phyloP scores from a whole-genome alignment of 2,888 invertebrate genomes.

The Eupithecia centaureata region DNA sequence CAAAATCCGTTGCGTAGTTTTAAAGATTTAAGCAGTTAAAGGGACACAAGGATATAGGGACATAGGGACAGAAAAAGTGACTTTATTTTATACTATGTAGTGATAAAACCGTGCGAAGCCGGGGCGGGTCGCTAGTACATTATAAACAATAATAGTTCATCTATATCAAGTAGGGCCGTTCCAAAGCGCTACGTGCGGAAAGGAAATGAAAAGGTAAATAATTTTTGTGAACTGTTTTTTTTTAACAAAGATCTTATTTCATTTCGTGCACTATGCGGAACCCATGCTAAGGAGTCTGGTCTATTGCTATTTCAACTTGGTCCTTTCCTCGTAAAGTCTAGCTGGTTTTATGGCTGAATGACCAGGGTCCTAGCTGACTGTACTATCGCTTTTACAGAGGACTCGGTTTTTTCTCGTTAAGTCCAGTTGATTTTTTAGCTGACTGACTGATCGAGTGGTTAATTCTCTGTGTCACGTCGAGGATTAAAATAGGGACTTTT shows the following conservation, averaged over 20 bases:
- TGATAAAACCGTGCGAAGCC: too few relatives aligned
- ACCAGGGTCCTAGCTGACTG: neutral
- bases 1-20: too few relatives aligned
- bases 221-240: too few relatives aligned
- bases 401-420: neutral
- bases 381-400: neutral
- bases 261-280: neutral
- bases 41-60: too few relatives aligned
- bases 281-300: neutral
- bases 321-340: neutral
- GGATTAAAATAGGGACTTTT: neutral
- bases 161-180: neutral
- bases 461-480: neutral
- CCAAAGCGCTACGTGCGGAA: neutral
- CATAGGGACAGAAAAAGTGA: too few relatives aligned
- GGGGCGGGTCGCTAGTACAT: too few relatives aligned
- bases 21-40: too few relatives aligned
- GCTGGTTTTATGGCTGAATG: neutral
- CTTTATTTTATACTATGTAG: too few relatives aligned
- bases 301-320: neutral
- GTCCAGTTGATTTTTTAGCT: neutral
- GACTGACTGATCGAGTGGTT: neutral
- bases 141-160: too few relatives aligned
- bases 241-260: too few relatives aligned
- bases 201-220: neutral